Evolutionary conservation across 2,888 invertebrate species (phyloP), one percentile per base, ranked within the genome.

Genomic region (Epinotia brunnichana): DNA sequence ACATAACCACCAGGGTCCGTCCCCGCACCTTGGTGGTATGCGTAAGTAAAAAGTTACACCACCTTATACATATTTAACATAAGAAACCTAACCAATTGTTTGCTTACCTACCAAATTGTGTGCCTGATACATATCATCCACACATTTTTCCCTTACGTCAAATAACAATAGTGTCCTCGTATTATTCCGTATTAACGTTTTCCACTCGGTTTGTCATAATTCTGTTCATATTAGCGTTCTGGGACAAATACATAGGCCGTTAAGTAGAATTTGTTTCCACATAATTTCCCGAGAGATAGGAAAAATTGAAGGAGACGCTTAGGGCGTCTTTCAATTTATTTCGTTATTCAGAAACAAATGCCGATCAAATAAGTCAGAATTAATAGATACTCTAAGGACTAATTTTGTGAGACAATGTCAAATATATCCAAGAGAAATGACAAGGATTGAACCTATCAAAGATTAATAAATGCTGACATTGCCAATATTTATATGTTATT

Each of bases 251-350:
- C 15, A 62, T 21, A 56, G 44, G 21, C 54, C 62, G 17, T 62
- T 70, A 44, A 24, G 24, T 62, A 51, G 39, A 61, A 76, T 77
- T 77, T 79, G 67, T 77, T 76, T 80, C 77, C 78, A 80, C 80
- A 81, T 84, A 87, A 90, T 90, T 90, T 90, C 90, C 88, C 90
- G 70, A 13, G 84, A 83, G 88, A 79, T 76, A 76, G 76, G 75
- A 77, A 78, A 80, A 76, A 77, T 77, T 75, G 69, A 73, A 74
- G 66, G 69, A 75, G 51, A 73, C 74, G 71, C 67, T 70, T 78
- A 74, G 51, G 57, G 48, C 21, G 70, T 76, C 74, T 73, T 76
- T 76, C 77, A 77, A 76, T 76, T 77, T 77, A 70, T 78, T 76
- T 77, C 73, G 74, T 75, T 64, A 48, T 63, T 48, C 35, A 39